Percentiles rank a stretch among this genome's conserved stretches.
Conservation (phyloP, 2,888 invertebrate genomes). For the Leucophenga montana region DNA sequence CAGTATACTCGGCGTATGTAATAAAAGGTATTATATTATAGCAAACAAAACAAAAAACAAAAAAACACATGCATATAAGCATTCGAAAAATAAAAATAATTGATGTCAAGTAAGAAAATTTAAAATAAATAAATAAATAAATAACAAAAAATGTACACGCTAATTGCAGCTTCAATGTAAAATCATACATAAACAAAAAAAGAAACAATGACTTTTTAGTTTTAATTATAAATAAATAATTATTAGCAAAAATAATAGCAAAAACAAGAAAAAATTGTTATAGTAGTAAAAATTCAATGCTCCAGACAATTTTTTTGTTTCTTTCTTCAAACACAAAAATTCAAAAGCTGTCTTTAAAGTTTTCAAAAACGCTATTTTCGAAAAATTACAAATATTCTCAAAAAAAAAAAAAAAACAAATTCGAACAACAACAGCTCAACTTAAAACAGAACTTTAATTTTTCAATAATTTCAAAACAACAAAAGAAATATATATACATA, state of each 20-base stretch:
- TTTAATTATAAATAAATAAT: slow-evolving; percentile 22
- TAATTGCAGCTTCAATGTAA: slow-evolving; percentile 28
- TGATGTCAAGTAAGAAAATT: background rate
- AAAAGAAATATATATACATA: slow-evolving; percentile 31
- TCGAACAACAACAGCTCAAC: no score
- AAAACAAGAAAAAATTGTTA: slow-evolving; percentile 12
- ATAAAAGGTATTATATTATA: no score
- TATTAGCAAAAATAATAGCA: slow-evolving; percentile 22
- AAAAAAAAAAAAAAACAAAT: background rate
- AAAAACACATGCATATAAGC: slow-evolving; percentile 12
- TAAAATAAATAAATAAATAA: background rate
- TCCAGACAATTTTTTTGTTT: background rate
- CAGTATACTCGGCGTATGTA: no score
- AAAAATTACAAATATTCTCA: slow-evolving; percentile 18
- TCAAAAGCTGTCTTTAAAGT: no score
- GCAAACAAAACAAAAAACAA: slow-evolving; percentile 1
- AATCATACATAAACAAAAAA: slow-evolving; percentile 25
- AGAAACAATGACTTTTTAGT: slow-evolving; percentile 21
- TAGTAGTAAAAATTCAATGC: slow-evolving; percentile 25
- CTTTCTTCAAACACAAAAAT: no score
- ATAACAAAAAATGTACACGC: slow-evolving; percentile 23
- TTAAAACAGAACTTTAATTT: background rate
- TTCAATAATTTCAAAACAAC: slow-evolving; percentile 22
- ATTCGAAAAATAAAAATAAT: background rate
- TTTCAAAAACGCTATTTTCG: slow-evolving; percentile 33